phyloP scores from a whole-genome alignment of 1,140 invertebrate species.

The Megalonaias nervosa region DNA sequence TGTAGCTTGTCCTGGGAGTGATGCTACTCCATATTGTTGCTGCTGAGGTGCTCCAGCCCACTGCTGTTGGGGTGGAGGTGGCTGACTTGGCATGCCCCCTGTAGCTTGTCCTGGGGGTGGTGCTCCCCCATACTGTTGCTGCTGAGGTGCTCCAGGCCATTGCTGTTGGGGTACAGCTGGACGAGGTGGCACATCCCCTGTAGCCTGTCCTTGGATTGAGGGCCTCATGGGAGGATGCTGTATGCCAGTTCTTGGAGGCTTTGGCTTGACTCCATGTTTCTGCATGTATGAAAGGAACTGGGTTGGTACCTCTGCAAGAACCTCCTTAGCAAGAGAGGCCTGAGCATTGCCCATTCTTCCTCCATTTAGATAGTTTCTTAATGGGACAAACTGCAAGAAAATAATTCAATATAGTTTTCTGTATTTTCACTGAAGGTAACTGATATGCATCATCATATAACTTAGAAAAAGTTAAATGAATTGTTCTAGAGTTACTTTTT shows the following conservation, averaged over 20 bases:
- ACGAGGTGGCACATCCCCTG: too few relatives aligned
- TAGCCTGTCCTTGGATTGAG: too few relatives aligned
- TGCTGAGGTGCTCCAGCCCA: too few relatives aligned
- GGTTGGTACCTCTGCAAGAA: constrained; percentile 77
- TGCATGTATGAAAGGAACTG: constrained; percentile 79
- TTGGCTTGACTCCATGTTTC: constrained; percentile 71
- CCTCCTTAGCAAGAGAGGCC: constrained; percentile 75
- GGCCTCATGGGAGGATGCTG: too few relatives aligned
- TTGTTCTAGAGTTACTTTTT: neutral
- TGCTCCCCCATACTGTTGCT: too few relatives aligned
- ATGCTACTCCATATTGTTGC: too few relatives aligned
- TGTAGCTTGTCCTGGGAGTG: too few relatives aligned
- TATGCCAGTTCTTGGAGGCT: constrained; percentile 30
- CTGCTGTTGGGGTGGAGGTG: too few relatives aligned
- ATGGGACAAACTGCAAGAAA: constrained; percentile 75
- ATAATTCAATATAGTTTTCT: neutral
- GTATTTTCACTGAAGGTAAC: neutral
- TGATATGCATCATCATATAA: neutral
- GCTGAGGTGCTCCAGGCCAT: too few relatives aligned
- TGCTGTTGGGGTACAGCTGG: too few relatives aligned
- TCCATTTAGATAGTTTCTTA: constrained; percentile 70
- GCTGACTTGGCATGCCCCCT: too few relatives aligned
- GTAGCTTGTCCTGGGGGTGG: too few relatives aligned
- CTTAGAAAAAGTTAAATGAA: neutral
- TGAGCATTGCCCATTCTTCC: constrained; percentile 49